Evolutionary conservation across 2,797 vertebrate species (phyloP).

Genomic region (Cephalopachus bancanus): DNA sequence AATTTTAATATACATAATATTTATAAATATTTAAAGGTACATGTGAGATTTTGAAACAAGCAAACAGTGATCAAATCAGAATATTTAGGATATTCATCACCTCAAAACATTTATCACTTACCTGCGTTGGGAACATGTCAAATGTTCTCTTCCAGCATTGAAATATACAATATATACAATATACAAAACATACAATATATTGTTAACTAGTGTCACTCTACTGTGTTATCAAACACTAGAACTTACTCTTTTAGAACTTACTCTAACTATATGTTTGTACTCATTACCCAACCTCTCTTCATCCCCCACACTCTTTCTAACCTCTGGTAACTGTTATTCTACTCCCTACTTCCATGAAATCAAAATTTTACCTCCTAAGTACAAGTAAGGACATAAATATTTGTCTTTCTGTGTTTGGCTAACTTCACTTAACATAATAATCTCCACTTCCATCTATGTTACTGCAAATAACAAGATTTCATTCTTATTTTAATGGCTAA

Average conservation of each 20-base stretch:
- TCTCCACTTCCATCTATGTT: background rate
- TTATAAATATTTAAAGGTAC: background rate
- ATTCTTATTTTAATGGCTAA: background rate
- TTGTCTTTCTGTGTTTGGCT: background rate
- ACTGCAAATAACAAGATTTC: background rate
- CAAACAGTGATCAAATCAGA: background rate
- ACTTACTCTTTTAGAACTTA: background rate
- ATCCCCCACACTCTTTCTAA: too few species aligned
- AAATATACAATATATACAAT: background rate
- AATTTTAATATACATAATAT: background rate
- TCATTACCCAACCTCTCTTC: background rate
- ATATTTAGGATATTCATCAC: background rate
- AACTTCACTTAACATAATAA: background rate
- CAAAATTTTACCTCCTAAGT: background rate
- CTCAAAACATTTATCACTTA: background rate
- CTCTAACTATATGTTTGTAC: background rate
- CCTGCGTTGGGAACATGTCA: too few species aligned
- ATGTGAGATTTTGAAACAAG: background rate
- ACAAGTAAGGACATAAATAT: background rate
- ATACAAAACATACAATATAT: background rate
- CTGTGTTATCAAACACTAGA: background rate
- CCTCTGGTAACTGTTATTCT: background rate
- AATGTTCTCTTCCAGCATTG: background rate
- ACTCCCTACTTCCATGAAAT: background rate
- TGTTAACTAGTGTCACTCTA: background rate